Conservation (phyloP, 2,797 vertebrate species). For the Adelosebastes latens region DNA sequence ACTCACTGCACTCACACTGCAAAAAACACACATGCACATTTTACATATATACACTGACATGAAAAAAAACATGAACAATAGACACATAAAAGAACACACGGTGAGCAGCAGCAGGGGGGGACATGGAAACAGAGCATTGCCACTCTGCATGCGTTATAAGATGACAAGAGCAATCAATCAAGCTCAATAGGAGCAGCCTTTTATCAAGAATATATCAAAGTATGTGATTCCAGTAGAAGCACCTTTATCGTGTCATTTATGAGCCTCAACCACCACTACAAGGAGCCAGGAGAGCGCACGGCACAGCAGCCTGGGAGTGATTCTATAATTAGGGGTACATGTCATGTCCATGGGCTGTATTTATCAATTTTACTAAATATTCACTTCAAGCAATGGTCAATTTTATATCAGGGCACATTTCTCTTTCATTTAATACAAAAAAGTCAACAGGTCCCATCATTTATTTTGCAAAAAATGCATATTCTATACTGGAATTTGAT, state of each 20-base stretch:
- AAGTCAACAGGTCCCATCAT: too few relatives aligned
- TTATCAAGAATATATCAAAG: conserved; percentile 26
- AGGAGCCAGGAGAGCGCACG: background rate
- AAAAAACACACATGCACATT: background rate
- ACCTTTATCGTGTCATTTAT: conserved; percentile 7
- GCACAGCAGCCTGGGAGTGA: background rate
- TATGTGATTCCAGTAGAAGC: conserved; percentile 19
- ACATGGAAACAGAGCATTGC: background rate
- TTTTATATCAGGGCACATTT: too few relatives aligned
- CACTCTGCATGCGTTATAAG: conserved; percentile 10
- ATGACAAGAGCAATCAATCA: conserved; percentile 36
- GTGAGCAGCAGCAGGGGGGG: background rate
- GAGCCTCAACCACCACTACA: background rate
- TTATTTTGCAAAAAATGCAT: too few relatives aligned
- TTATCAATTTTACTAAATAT: too few relatives aligned
- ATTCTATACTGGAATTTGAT: too few relatives aligned
- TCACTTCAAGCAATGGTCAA: too few relatives aligned
- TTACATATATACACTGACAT: background rate
- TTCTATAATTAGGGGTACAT: too few relatives aligned
- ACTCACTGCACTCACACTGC: background rate
- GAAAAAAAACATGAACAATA: background rate
- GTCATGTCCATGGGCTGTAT: too few relatives aligned
- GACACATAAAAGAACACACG: background rate
- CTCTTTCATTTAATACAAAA: too few relatives aligned
- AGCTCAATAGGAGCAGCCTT: background rate